phyloP scores from a whole-genome alignment of 2,113 vertebrate species.

The Lophochroa leadbeateri region DNA sequence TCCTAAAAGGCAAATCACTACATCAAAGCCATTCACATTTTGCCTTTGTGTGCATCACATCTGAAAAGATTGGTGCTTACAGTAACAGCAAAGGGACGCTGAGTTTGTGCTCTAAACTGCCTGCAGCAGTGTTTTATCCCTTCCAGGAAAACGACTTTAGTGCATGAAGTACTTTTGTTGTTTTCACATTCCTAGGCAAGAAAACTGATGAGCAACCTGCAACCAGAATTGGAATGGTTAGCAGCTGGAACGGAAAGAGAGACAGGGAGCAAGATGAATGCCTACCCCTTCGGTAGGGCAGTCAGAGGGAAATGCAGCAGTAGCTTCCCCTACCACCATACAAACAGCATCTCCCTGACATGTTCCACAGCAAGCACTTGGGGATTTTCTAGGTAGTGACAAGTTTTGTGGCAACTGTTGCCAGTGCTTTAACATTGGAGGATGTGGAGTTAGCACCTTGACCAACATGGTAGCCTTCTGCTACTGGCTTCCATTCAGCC shows the following conservation, averaged over 20 bases:
- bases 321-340: background rate
- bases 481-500: background rate
- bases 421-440: background rate
- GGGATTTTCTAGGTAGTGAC: background rate
- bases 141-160: background rate
- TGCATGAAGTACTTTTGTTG: background rate
- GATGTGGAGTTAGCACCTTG: background rate
- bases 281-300: background rate
- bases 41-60: background rate
- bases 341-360: background rate
- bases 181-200: slow-evolving; percentile 5
- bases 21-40: background rate
- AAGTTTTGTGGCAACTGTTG: background rate
- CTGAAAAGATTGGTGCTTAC: background rate
- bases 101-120: background rate
- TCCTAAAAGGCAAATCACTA: background rate
- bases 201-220: slow-evolving; percentile 14
- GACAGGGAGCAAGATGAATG: background rate
- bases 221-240: background rate
- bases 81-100: background rate
- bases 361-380: background rate
- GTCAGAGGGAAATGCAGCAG: background rate
- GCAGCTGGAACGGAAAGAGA: background rate
- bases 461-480: background rate
- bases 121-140: background rate